These are phyloP conservation scores for Chloebia gouldiae DNA, from an alignment of 2,113 vertebrate species.

Conservation along the genomic window DNA sequence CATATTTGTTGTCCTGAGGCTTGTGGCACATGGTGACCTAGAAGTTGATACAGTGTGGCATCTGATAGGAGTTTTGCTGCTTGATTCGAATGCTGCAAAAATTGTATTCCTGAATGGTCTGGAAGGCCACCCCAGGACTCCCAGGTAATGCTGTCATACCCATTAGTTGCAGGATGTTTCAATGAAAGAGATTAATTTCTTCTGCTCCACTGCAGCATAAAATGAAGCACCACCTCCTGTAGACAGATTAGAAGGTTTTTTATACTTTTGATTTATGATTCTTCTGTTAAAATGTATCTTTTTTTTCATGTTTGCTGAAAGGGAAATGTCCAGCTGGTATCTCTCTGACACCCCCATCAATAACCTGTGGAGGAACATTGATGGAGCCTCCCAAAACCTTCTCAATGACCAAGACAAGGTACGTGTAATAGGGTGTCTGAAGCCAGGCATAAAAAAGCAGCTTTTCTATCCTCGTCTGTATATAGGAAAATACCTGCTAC, in stretches of 20 bases:
- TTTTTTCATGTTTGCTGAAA: background rate
- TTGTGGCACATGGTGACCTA: background rate
- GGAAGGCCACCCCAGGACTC: background rate
- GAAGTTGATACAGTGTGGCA: background rate
- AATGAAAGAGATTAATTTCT: background rate
- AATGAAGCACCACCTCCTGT: background rate
- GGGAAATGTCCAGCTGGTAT: background rate
- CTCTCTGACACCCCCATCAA: background rate
- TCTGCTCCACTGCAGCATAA: background rate
- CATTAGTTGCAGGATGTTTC: background rate
- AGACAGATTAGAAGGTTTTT: background rate
- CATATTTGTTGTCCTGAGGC: background rate
- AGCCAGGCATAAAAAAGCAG: background rate
- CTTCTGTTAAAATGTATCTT: background rate
- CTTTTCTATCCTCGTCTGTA: background rate
- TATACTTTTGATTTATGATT: background rate
- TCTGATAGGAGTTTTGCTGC: background rate
- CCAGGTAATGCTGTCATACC: background rate
- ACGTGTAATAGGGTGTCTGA: background rate
- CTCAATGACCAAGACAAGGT: background rate
- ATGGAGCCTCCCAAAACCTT: background rate
- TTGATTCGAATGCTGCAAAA: background rate
- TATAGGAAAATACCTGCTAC: background rate
- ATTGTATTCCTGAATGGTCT: background rate
- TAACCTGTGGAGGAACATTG: background rate